These are phyloP conservation scores for Phoebastria nigripes DNA, from an alignment of 2,797 vertebrate species.

Conservation along the genomic window DNA sequence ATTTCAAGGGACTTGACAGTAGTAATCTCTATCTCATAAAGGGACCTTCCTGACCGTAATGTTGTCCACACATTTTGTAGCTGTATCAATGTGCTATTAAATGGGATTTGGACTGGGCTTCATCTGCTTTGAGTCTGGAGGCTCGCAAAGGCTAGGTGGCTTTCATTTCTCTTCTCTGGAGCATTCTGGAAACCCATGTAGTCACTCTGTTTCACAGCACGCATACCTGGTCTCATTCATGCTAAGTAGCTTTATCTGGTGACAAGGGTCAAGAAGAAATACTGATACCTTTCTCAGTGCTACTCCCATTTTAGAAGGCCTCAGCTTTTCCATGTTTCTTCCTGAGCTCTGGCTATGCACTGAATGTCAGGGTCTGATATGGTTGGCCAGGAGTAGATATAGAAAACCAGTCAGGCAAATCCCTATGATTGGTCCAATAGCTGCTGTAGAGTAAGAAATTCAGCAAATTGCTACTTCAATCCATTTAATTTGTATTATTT, in stretches of 20 bases:
- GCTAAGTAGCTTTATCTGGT: not conserved
- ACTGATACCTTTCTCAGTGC: accelerated
- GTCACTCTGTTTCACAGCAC: not conserved
- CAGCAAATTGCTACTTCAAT: not conserved
- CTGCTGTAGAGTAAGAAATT: not conserved
- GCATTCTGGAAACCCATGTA: not conserved
- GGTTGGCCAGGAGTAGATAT: accelerated
- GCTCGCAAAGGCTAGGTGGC: not conserved
- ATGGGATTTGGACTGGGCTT: not conserved
- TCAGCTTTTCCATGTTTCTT: not conserved
- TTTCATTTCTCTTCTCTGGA: not conserved
- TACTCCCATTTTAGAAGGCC: not conserved
- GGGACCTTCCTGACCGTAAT: not conserved
- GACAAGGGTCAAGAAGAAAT: not conserved
- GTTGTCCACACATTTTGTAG: not conserved
- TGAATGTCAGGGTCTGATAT: not conserved
- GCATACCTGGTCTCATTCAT: not conserved
- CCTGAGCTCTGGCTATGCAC: not conserved
- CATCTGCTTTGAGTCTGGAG: not conserved
- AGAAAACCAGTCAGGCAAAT: not conserved
- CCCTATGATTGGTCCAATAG: not conserved
- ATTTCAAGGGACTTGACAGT: not conserved
- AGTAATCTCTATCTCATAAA: not conserved
- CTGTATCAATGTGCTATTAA: not conserved
- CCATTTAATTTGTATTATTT: not conserved